Base-by-base conservation (phyloP, 1,140 invertebrate species). In the Rhopalosiphum maidis region DNA sequence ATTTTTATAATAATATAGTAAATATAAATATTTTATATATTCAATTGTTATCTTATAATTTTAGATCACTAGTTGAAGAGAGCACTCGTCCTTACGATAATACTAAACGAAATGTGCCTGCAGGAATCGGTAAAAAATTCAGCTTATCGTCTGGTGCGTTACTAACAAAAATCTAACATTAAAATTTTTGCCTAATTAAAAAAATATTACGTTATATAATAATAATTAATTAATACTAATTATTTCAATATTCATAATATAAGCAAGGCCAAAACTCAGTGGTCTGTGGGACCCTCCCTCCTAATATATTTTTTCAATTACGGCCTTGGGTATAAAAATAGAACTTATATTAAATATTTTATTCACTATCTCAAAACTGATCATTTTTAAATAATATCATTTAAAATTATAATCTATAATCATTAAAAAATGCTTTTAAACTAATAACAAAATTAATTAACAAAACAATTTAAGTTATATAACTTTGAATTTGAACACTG, bases 61-160 rank as follows among this genome's bases (percentile, higher is more conserved):
- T 94, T 46, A 86, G 60, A 41, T 94, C 68, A 93, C 82, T 93
- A 30, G 82, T 93, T 55, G 94, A 89, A 46, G 60, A 89, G n/a
- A 55, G 54, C 18, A 43, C 68, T 41, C 93, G 83, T 55, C 85
- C 91, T n/a, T 54, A 94, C 92, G 93, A 77, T 94, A 41, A 30
- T 60, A 41, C 54, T 60, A 94, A 85, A 93, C 83, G 89, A 94
- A 91, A 88, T 93, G 92, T 94, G 22, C 94, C 94, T 37, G 83
- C 91, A 37, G 94, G 94, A 93, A 94, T 94, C 60, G 94, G 94
- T 94, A 94, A 94, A 94, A 94, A 94, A 94, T 94, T 94, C 87
- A 93, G 88, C 55, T 93, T 93, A 90, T 90, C 87, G 11, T 93
- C 93, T 89, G 93, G 93, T 93, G 87, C 93, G 93, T 93, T 93